Evolutionary conservation across 2,797 vertebrate genomes (phyloP), one percentile per base, ranked within the genome.

Genomic region (Pangasius mekongensis): DNA sequence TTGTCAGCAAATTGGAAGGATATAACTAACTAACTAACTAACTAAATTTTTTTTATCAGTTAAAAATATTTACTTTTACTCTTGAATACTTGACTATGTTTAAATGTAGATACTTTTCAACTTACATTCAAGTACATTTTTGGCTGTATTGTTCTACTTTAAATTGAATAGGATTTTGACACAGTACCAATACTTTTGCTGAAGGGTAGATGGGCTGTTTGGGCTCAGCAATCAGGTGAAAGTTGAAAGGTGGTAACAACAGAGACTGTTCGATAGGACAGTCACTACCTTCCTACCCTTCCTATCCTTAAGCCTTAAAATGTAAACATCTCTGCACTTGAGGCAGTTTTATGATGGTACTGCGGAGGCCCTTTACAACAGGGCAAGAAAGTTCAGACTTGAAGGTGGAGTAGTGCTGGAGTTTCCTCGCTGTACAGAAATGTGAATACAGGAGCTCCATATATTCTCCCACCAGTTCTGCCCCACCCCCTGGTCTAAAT

Each of bases 371-470:
- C 47, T 80, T 83, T 74, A 30, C 84, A 87, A 86, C 58, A 36
- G 71, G 66, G 69, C 62, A 85, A 87, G 36, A 62, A 56, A 36
- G 62, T 60, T 90, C 77, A 80, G 83, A 30, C 85, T 66, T 62
- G 22, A 86, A 62, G 60, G 58, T 77, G 69, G 7, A 85, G 3
- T 7, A n/a, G 39, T 78, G 13, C 24, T 49, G 18, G 43, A 66
- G 64, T 16, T 67, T 69, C 54, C 10, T 89, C 56, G 36, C 67
- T 73, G 58, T 84, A 73, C 89, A 92, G 89, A 64, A 60, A 86
- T 73, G 16, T 80, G 66, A 86, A 84, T n/a, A 52, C 91, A 67
- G 69, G 85, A 85, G 56, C 74, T 22, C 66, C 84, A 78, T 78
- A 52, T 52, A 33, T 67, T 58, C 77, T 30, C 52, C 56, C 33